phyloP scores from a whole-genome alignment of 2,113 vertebrate species.

The Vireo altiloquus region DNA sequence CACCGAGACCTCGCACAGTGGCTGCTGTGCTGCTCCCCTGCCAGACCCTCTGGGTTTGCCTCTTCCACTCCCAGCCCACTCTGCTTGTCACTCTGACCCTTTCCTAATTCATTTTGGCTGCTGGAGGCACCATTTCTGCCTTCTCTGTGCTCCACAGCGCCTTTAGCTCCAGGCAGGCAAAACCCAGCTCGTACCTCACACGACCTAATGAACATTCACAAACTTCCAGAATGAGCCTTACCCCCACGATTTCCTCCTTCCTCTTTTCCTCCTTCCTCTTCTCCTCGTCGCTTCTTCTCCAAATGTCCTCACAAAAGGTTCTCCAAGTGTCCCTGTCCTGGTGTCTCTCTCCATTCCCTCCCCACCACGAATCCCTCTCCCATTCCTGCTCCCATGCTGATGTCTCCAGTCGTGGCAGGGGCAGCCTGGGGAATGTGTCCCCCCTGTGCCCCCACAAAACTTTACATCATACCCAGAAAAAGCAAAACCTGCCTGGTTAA shows the following conservation, averaged over 20 bases:
- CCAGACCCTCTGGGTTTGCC: neutral
- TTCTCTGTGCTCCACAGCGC: neutral
- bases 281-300: neutral
- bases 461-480: neutral
- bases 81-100: neutral
- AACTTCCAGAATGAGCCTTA: neutral
- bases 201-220: rapidly evolving
- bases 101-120: neutral
- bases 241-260: neutral
- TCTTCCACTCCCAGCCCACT: neutral
- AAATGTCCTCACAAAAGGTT: neutral
- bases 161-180: neutral
- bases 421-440: neutral
- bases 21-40: neutral
- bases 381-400: neutral
- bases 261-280: neutral
- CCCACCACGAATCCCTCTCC: rapidly evolving
- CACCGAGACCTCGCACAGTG: rapidly evolving
- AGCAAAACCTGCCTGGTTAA: neutral
- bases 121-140: neutral
- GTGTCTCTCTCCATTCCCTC: neutral
- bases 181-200: neutral
- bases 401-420: rapidly evolving
- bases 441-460: neutral
- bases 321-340: rapidly evolving